Base-by-base conservation (phyloP, 1,140 invertebrate species). In the Drosophila dunni region DNA sequence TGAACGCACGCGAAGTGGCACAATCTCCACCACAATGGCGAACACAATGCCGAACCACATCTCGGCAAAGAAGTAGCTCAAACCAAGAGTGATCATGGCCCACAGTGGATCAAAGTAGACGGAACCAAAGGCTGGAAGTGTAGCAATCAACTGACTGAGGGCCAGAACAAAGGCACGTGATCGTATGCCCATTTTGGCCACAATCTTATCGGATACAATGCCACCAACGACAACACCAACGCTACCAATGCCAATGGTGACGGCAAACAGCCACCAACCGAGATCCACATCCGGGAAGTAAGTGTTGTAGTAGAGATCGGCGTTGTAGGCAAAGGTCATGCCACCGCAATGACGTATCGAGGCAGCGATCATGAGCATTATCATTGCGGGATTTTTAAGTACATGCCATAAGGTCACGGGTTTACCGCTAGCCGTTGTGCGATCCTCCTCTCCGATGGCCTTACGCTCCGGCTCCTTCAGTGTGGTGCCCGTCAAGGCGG, bases 11-110 rank as follows among this genome's bases (percentile, higher is more conserved):
- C 95, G 94, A 11, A 97, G 67, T 1, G 97, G 97, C 7, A 97
- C 97, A 68, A 98, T 96, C 93, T 97, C 97, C 2, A 98, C 96
- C 3, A 98, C 93, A 77, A 97, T 96, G 11, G 97, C 97, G 86
- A 98, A 97, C 3, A 98, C 95, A 67, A 98, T 97, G 48, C 97
- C 97, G 90, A 98, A 97, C 97, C 97, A 98, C 96, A 97, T 97
- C 93, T 98, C 97, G 90, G 97, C 96, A 78, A 97, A 97, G 92
- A 97, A 96, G 81, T 97, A 97, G 1, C 96, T 97, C 70, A 96
- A 94, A 8, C 96, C 96, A 5, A 97, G 94, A 0, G 96, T 97
- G 54, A 97, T 95, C 95, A 98, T 97, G 7, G 97, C 96, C 93
- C 95, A 96, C 0, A 97, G 93, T 1, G 97, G 97, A 44, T 94